Evolutionary conservation across 1,140 invertebrate genomes (phyloP).

Genomic region (Phenacoccus solenopsis): DNA sequence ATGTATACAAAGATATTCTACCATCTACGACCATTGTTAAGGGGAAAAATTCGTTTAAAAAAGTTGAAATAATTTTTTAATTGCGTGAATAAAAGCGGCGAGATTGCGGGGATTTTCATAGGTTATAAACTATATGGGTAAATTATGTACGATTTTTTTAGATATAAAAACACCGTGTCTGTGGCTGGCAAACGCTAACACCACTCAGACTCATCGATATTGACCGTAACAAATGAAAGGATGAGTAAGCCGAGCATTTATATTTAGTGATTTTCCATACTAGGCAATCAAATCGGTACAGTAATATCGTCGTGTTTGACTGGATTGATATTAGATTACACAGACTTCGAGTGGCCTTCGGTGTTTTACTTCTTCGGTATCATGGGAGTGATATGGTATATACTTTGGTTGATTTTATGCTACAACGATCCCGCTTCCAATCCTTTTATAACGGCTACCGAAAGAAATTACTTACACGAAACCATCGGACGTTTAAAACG

Average conservation of each 20-base stretch:
- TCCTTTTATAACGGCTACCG: constrained; percentile 64
- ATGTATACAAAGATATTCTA: too few relatives aligned
- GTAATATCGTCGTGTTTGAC: constrained; percentile 58
- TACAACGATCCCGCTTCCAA: constrained; percentile 65
- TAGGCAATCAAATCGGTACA: constrained; percentile 42
- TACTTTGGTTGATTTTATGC: constrained; percentile 52
- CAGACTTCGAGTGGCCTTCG: constrained; percentile 48
- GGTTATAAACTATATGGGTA: background rate
- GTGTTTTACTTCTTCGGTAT: constrained; percentile 73
- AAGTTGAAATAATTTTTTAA: too few relatives aligned
- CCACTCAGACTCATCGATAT: background rate
- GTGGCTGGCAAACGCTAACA: background rate
- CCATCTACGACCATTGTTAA: too few relatives aligned
- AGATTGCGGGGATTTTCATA: too few relatives aligned
- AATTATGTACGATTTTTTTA: background rate
- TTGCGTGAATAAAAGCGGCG: too few relatives aligned
- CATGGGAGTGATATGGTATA: constrained; percentile 54
- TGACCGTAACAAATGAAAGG: background rate
- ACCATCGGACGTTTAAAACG: constrained; percentile 25
- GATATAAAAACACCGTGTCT: background rate
- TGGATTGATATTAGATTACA: constrained; percentile 52
- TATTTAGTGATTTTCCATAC: background rate
- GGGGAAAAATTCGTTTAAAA: too few relatives aligned
- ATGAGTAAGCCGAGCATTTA: background rate
- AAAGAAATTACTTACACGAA: constrained; percentile 52